These are phyloP conservation scores for Acropternis orthonyx DNA, from an alignment of 2,797 vertebrate genomes.

Conservation along the genomic window DNA sequence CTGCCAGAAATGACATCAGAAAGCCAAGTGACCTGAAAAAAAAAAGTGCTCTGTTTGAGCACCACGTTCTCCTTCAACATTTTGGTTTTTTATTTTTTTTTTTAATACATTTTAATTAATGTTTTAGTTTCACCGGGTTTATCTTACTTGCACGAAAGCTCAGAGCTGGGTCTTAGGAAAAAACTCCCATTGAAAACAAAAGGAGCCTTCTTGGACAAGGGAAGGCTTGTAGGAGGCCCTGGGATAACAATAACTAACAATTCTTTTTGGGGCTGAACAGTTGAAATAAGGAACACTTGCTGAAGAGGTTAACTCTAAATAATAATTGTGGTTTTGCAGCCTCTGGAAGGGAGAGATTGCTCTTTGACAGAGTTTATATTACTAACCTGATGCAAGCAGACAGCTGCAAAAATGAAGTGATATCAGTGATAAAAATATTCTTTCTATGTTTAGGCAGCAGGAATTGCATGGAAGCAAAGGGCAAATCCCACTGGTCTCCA, in stretches of 20 bases:
- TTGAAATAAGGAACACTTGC: background rate
- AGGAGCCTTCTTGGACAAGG: background rate
- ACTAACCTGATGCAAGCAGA: constrained; percentile 13
- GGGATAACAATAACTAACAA: constrained; percentile 1
- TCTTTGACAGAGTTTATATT: constrained; percentile 42
- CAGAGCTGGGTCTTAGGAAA: background rate
- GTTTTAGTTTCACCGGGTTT: constrained; percentile 14
- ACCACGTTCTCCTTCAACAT: background rate
- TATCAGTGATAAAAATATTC: constrained; percentile 49
- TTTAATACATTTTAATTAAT: constrained; percentile 4
- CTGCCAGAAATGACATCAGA: constrained; percentile 65
- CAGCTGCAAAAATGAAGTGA: constrained; percentile 50
- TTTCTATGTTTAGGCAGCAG: background rate
- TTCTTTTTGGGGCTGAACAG: background rate
- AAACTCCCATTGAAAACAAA: background rate
- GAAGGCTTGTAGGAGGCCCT: background rate
- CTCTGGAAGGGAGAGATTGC: background rate
- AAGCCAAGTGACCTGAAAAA: constrained; percentile 47
- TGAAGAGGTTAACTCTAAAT: constrained; percentile 21
- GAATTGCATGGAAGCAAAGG: background rate
- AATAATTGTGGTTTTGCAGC: background rate
- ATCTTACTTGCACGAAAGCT: background rate
- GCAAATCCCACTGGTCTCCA: background rate
- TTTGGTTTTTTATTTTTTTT: background rate
- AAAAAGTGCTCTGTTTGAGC: background rate